Conservation (phyloP, 2,888 invertebrate species). For the Scaptomyza caliginosa region DNA sequence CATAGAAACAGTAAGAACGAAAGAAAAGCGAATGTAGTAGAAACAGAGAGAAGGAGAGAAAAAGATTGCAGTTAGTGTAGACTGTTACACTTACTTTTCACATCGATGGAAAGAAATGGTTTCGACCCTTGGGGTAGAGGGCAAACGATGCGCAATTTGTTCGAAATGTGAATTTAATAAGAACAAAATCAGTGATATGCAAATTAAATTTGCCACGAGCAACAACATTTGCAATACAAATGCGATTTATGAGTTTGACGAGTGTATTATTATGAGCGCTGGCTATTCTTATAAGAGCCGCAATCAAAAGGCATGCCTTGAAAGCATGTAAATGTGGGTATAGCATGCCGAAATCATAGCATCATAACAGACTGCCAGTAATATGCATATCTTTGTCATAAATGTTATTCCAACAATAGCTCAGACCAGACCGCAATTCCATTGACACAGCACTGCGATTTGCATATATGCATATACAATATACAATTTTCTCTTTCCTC, state of each 20-base stretch:
- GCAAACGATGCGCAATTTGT: slow-evolving; percentile 22
- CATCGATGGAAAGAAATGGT: slow-evolving; percentile 22
- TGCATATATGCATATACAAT: slow-evolving; percentile 45
- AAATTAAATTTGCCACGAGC: slow-evolving; percentile 57
- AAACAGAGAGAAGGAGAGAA: background rate
- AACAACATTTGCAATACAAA: slow-evolving; percentile 47
- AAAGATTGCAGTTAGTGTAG: background rate
- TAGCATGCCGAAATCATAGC: slow-evolving; percentile 45
- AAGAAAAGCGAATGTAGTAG: background rate
- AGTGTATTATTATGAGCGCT: slow-evolving; percentile 7
- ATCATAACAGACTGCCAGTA: slow-evolving; percentile 46
- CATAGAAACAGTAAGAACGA: slow-evolving; percentile 1
- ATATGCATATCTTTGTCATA: slow-evolving; percentile 71
- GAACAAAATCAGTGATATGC: slow-evolving; percentile 30
- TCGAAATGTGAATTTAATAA: slow-evolving; percentile 46
- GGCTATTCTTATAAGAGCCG: slow-evolving; percentile 23
- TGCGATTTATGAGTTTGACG: slow-evolving; percentile 33
- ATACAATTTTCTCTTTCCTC: slow-evolving; percentile 8
- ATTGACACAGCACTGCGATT: slow-evolving; percentile 65
- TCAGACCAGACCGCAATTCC: slow-evolving; percentile 37
- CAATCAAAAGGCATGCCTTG: slow-evolving; percentile 46
- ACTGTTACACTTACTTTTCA: slow-evolving; percentile 4
- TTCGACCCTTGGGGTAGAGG: slow-evolving; percentile 2
- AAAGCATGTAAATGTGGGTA: slow-evolving; percentile 16
- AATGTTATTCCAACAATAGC: slow-evolving; percentile 40